phyloP scores from a whole-genome alignment of 1,140 invertebrate genomes.

The Pseudoatta argentina region DNA sequence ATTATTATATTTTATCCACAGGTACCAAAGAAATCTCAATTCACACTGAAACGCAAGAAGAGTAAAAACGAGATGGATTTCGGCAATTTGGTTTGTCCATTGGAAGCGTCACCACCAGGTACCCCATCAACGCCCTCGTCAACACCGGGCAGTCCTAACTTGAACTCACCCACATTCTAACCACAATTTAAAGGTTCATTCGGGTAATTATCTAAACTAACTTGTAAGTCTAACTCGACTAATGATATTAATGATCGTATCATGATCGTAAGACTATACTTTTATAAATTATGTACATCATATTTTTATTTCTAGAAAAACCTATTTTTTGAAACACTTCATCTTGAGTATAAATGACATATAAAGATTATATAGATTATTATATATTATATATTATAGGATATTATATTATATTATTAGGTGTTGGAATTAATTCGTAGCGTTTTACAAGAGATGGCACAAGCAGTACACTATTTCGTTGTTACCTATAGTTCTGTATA shows the following conservation, averaged over 20 bases:
- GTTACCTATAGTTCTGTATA: no score
- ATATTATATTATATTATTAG: not conserved
- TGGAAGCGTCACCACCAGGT: conserved; percentile 91
- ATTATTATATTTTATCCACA: conserved; percentile 84
- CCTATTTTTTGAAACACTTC: not conserved
- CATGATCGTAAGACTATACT: conserved; percentile 2
- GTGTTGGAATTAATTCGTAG: no score
- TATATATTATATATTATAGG: not conserved
- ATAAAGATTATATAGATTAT: not conserved
- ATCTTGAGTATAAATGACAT: not conserved
- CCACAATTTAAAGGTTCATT: conserved; percentile 73
- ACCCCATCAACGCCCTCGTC: conserved; percentile 83
- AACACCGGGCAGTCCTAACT: conserved; percentile 84
- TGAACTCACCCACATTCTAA: conserved; percentile 85
- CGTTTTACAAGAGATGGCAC: no score
- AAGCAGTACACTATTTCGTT: no score
- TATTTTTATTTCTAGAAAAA: conserved; percentile 4
- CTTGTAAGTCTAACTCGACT: conserved; percentile 81
- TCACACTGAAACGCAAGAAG: conserved; percentile 95
- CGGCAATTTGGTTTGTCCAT: conserved; percentile 94
- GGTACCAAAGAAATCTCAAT: conserved; percentile 95
- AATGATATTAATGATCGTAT: conserved; percentile 67
- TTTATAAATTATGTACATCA: conserved; percentile 11
- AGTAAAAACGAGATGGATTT: conserved; percentile 93
- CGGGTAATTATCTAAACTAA: conserved; percentile 73